phyloP scores from a whole-genome alignment of 1,140 invertebrate species.

The Coptotermes formosanus region DNA sequence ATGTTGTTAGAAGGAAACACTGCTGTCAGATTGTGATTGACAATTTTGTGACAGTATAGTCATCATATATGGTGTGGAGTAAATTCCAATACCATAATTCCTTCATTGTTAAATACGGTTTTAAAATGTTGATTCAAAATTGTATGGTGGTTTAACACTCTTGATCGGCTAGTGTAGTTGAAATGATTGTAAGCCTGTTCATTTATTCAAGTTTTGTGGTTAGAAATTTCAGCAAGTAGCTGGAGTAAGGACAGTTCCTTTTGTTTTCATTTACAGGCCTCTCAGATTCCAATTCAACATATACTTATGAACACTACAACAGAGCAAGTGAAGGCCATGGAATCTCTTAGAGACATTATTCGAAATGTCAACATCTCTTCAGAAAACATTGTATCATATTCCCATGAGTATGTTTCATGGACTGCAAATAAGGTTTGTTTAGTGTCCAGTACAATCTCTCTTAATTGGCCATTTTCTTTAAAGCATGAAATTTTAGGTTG shows the following conservation, averaged over 20 bases:
- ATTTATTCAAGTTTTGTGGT: too few relatives aligned
- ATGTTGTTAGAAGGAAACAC: too few relatives aligned
- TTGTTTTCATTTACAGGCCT: constrained; percentile 41
- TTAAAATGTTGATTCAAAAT: too few relatives aligned
- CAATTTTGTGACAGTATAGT: not conserved
- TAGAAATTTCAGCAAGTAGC: too few relatives aligned
- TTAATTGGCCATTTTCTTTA: too few relatives aligned
- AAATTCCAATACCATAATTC: too few relatives aligned
- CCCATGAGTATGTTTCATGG: constrained; percentile 47
- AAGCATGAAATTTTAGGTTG: not conserved
- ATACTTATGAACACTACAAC: constrained; percentile 44
- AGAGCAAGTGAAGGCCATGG: constrained; percentile 46
- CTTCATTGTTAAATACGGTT: too few relatives aligned
- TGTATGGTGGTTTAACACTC: too few relatives aligned
- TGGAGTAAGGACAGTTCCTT: too few relatives aligned
- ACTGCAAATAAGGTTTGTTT: constrained; percentile 44
- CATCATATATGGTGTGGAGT: not conserved
- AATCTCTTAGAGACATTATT: constrained; percentile 44
- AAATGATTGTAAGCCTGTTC: too few relatives aligned
- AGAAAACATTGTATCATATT: constrained; percentile 44
- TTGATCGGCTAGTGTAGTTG: too few relatives aligned
- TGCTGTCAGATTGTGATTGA: too few relatives aligned
- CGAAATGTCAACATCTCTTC: constrained; percentile 43
- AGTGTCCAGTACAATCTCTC: not conserved
- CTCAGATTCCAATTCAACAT: constrained; percentile 47